phyloP scores from a whole-genome alignment of 2,888 invertebrate species.

The Aspidiotus destructor region DNA sequence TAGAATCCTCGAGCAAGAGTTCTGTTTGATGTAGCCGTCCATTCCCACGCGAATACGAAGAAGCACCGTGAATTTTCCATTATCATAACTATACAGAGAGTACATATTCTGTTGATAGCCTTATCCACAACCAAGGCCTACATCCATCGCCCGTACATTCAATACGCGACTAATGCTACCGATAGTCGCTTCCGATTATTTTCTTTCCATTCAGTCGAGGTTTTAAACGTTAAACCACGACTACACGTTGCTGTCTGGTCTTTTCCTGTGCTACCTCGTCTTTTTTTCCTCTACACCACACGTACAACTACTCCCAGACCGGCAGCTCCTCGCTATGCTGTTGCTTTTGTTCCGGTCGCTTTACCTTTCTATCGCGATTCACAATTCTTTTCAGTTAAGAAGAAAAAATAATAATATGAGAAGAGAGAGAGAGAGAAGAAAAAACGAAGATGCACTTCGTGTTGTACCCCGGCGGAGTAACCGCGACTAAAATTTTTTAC shows the following conservation, averaged over 20 bases:
- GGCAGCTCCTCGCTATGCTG: not conserved
- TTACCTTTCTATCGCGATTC: conserved; percentile 4
- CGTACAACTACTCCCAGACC: conserved; percentile 2
- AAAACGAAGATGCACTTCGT: no score
- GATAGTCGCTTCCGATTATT: conserved; percentile 28
- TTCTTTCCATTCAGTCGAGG: conserved; percentile 20
- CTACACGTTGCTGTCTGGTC: conserved; percentile 1
- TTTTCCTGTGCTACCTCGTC: not conserved
- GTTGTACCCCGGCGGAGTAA: no score
- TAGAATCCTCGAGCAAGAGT: not conserved
- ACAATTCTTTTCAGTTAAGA: not conserved
- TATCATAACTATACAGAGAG: conserved; percentile 11
- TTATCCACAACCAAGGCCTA: conserved; percentile 29
- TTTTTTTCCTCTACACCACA: not conserved
- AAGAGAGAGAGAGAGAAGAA: no score
- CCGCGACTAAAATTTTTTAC: no score
- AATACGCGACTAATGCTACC: conserved; percentile 25
- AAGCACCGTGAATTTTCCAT: conserved; percentile 30
- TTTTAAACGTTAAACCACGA: conserved; percentile 9
- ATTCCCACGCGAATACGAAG: conserved; percentile 31
- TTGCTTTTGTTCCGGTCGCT: not conserved
- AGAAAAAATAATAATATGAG: no score
- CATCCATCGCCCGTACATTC: conserved; percentile 12
- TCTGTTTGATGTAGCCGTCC: conserved; percentile 32
- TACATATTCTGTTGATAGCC: conserved; percentile 20